Evolutionary conservation across 1,140 invertebrate genomes (phyloP).

Genomic region (Trichonephila inaurata): DNA sequence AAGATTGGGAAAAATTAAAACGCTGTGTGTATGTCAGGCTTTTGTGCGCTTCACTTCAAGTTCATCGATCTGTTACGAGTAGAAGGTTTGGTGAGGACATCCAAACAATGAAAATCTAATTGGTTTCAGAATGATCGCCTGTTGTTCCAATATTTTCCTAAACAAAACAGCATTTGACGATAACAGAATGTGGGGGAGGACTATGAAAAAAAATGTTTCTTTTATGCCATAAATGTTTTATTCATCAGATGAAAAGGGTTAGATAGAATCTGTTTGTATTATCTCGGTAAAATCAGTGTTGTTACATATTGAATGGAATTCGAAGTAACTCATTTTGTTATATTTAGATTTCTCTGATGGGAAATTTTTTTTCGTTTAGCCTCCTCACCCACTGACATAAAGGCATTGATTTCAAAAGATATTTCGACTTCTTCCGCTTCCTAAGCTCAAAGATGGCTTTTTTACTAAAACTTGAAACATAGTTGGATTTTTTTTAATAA

Average conservation of each 20-base stretch:
- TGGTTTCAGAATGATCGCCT: constrained; percentile 10
- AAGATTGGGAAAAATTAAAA: not conserved
- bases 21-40: not conserved
- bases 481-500: too few relatives aligned
- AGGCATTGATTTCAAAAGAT: too few relatives aligned
- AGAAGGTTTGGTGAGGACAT: not conserved
- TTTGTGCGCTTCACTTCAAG: constrained; percentile 19
- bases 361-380: too few relatives aligned
- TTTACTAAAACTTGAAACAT: too few relatives aligned
- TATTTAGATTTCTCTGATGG: too few relatives aligned
- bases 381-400: too few relatives aligned
- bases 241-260: constrained; percentile 23
- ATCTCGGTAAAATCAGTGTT: not conserved
- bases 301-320: not conserved
- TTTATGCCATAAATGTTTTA: constrained; percentile 27
- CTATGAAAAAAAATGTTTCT: constrained; percentile 20
- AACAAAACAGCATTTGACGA: constrained; percentile 12
- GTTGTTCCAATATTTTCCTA: constrained; percentile 5
- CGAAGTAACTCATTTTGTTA: too few relatives aligned
- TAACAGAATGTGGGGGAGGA: not conserved
- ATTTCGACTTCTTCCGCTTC: too few relatives aligned
- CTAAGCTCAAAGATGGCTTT: too few relatives aligned
- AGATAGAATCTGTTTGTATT: not conserved
- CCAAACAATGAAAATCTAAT: constrained; percentile 28
- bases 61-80: constrained; percentile 31